phyloP scores from a whole-genome alignment of 2,888 invertebrate genomes.

The Perizoma affinitatum region DNA sequence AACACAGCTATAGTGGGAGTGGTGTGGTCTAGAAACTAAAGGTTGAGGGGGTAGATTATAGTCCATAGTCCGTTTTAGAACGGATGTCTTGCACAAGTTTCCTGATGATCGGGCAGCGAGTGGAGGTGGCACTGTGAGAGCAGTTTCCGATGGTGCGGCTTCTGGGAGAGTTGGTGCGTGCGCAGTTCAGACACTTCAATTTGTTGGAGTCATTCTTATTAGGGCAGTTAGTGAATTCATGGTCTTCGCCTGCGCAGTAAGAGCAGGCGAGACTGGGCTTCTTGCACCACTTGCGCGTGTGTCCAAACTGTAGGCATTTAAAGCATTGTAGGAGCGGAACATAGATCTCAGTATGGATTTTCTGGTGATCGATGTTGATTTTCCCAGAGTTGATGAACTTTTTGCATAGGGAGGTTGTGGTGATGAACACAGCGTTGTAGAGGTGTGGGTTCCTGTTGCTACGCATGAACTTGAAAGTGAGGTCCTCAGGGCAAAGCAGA shows the following conservation, averaged over 20 bases:
- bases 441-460: conserved; percentile 9
- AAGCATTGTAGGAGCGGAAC: conserved; percentile 33
- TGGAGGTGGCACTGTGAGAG: conserved; percentile 15
- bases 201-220: conserved; percentile 4
- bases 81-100: neutral
- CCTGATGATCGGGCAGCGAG: neutral
- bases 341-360: conserved; percentile 18
- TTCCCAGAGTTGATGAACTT: too few species aligned
- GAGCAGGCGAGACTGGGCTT: conserved; percentile 11
- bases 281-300: conserved; percentile 25
- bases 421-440: conserved; percentile 21
- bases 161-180: neutral
- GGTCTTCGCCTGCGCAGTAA: conserved; percentile 22
- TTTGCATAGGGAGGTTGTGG: conserved; percentile 11
- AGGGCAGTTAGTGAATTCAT: conserved; percentile 18
- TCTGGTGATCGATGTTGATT: conserved; percentile 28
- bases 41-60: neutral
- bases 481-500: neutral
- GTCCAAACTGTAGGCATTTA: conserved; percentile 34
- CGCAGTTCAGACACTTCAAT: conserved; percentile 29
- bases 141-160: neutral
- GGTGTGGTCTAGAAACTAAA: too few species aligned
- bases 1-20: conserved; percentile 19
- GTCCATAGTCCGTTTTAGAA: conserved; percentile 1
- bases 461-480: neutral